Evolutionary conservation across 2,113 vertebrate genomes (phyloP).

Genomic region (Notarius lentiginosus): DNA sequence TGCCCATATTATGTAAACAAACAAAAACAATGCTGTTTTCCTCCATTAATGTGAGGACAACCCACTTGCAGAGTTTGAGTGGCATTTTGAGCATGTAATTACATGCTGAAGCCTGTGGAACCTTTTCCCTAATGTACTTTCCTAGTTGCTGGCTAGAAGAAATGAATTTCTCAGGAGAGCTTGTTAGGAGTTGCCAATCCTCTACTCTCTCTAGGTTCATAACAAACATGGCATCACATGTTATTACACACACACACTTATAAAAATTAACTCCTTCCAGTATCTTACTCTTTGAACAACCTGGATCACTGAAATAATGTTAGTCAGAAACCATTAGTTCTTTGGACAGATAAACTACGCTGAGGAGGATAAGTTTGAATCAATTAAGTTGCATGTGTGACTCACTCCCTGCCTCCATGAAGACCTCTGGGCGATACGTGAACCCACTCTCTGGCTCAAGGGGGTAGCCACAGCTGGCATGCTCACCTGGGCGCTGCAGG

Average conservation of each 20-base stretch:
- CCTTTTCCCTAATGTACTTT: slow-evolving; percentile 27
- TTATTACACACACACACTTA: not conserved
- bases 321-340: slow-evolving; percentile 22
- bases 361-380: slow-evolving; percentile 42
- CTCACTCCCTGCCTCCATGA: slow-evolving; percentile 96
- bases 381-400: slow-evolving; percentile 48
- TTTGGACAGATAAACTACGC: not conserved
- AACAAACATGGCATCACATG: not conserved
- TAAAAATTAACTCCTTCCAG: not conserved
- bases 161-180: slow-evolving; percentile 55
- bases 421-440: slow-evolving; percentile 90
- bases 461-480: slow-evolving; percentile 91
- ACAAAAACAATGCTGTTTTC: not conserved
- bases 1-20: not conserved
- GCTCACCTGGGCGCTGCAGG: slow-evolving; percentile 94
- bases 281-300: not conserved
- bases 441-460: slow-evolving; percentile 91
- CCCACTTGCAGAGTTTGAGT: not conserved
- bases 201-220: not conserved
- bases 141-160: slow-evolving; percentile 21
- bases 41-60: not conserved
- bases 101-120: slow-evolving; percentile 28
- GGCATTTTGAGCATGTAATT: slow-evolving; percentile 15
- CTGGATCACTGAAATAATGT: not conserved
- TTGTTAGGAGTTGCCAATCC: slow-evolving; percentile 52